phyloP scores from a whole-genome alignment of 2,797 vertebrate species.

The Crenuchus spilurus region DNA sequence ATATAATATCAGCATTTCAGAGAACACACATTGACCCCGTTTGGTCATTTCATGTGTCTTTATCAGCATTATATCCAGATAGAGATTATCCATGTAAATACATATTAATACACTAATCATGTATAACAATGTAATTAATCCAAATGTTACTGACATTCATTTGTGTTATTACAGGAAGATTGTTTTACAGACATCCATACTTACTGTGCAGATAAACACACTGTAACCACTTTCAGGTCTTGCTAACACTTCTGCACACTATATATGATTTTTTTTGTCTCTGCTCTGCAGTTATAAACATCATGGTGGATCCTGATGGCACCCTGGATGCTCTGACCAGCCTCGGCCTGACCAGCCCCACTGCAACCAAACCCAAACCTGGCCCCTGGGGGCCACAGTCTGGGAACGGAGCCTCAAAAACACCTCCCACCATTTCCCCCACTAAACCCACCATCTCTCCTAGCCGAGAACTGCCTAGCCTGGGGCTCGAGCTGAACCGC shows the following conservation, averaged over 20 bases:
- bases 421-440: slow-evolving; percentile 1
- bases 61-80: too few species aligned
- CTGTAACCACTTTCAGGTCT: too few species aligned
- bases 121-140: too few species aligned
- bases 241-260: too few species aligned
- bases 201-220: background rate
- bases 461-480: slow-evolving; percentile 62
- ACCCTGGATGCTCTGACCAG: slow-evolving; percentile 91
- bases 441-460: slow-evolving; percentile 47
- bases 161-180: too few species aligned
- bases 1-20: too few species aligned
- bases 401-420: slow-evolving; percentile 61
- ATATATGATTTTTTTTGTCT: background rate
- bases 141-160: too few species aligned
- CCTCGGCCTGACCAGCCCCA: slow-evolving; percentile 82
- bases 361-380: slow-evolving; percentile 79
- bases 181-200: too few species aligned
- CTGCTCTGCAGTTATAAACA: slow-evolving; percentile 85
- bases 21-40: too few species aligned
- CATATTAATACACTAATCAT: too few species aligned
- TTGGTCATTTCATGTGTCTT: too few species aligned
- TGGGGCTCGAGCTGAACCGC: slow-evolving; percentile 83
- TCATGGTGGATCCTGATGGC: slow-evolving; percentile 98
- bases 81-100: too few species aligned
- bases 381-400: slow-evolving; percentile 72